Evolutionary conservation across 2,113 vertebrate genomes (phyloP).

Genomic region (Notarius lentiginosus): DNA sequence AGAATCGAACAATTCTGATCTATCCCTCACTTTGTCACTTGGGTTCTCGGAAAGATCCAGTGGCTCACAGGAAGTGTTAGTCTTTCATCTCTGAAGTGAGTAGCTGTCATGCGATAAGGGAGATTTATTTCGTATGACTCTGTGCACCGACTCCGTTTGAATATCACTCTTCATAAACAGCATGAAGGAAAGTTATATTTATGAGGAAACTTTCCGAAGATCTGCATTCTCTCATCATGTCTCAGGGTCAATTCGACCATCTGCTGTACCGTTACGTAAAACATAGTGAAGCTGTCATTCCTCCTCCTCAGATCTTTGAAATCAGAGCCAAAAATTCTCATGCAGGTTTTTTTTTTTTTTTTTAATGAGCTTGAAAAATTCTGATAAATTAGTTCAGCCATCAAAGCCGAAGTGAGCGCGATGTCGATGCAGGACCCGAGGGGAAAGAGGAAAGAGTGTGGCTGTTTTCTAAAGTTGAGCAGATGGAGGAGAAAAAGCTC

Average conservation of each 20-base stretch:
- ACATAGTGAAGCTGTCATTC: neutral
- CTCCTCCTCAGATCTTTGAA: neutral
- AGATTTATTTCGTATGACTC: neutral
- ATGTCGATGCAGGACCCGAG: neutral
- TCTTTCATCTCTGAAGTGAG: neutral
- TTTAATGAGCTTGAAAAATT: neutral
- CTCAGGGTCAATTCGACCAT: slow-evolving; percentile 5
- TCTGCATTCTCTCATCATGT: neutral
- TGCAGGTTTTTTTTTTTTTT: neutral
- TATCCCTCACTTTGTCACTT: neutral
- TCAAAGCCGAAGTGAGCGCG: neutral
- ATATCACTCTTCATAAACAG: neutral
- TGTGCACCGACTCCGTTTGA: neutral
- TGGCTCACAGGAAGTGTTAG: neutral
- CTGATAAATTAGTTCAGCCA: neutral
- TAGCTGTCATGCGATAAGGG: neutral
- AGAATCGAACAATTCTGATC: neutral
- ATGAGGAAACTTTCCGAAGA: neutral
- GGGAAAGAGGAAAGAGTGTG: neutral
- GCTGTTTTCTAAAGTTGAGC: neutral
- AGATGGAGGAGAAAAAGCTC: slow-evolving; percentile 29
- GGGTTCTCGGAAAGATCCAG: neutral
- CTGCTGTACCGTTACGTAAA: neutral
- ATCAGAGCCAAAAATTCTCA: neutral
- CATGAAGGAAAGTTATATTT: neutral